These are phyloP conservation scores for Triplophysa rosa DNA, from an alignment of 2,113 vertebrate species.

Conservation along the genomic window DNA sequence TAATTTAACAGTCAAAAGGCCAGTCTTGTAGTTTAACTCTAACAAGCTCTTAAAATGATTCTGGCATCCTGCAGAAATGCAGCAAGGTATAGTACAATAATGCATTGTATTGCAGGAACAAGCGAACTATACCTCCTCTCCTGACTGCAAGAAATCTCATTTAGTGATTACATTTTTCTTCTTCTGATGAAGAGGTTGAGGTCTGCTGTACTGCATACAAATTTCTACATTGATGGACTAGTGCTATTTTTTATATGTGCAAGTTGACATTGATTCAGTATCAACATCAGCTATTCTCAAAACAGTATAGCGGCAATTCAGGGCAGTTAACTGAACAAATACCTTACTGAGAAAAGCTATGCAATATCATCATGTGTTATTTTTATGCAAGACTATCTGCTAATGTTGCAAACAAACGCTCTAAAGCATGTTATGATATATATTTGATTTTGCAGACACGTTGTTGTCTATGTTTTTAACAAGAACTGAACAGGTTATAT, in stretches of 20 bases:
- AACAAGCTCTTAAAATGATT: neutral
- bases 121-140: neutral
- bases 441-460: neutral
- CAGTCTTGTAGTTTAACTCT: neutral
- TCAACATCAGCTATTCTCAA: neutral
- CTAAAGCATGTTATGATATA: neutral
- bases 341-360: neutral
- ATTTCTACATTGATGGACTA: neutral
- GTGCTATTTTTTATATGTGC: neutral
- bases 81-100: neutral
- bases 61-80: neutral
- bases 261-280: neutral
- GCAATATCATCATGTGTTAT: neutral
- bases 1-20: neutral
- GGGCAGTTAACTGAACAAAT: too few relatives aligned
- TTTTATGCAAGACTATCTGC: too few relatives aligned
- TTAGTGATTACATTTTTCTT: conserved; percentile 4
- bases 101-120: neutral
- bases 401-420: too few relatives aligned
- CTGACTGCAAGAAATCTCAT: neutral
- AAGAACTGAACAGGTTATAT: neutral
- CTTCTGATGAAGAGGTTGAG: conserved; percentile 8
- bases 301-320: neutral
- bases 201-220: conserved; percentile 6
- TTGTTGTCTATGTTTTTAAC: neutral